Conservation (phyloP, 1,140 invertebrate genomes). For the Magallana angulata region DNA sequence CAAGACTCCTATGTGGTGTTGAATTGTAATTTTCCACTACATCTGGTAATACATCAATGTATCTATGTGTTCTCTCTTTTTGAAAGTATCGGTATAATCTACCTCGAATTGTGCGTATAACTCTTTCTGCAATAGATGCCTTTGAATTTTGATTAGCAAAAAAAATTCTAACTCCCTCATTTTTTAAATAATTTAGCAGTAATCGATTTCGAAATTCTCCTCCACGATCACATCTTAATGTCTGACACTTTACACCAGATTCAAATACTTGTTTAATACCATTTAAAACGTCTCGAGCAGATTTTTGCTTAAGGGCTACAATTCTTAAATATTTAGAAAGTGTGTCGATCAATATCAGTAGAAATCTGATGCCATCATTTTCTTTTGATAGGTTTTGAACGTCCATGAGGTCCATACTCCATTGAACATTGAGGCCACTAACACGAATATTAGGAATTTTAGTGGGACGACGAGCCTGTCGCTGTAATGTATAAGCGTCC, state of each 20-base stretch:
- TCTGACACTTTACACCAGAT: background rate
- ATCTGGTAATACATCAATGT: slow-evolving; percentile 41
- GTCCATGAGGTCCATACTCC: slow-evolving; percentile 26
- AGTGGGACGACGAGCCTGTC: background rate
- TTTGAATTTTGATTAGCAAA: background rate
- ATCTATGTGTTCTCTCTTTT: slow-evolving; percentile 40
- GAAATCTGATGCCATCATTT: slow-evolving; percentile 35
- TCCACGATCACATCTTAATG: background rate
- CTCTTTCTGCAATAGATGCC: slow-evolving; percentile 45
- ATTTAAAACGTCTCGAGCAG: background rate
- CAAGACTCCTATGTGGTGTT: slow-evolving; percentile 40
- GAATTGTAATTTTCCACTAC: slow-evolving; percentile 49
- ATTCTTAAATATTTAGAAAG: slow-evolving; percentile 11
- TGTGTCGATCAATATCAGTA: slow-evolving; percentile 34
- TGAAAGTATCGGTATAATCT: slow-evolving; percentile 45
- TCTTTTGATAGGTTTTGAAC: slow-evolving; percentile 24
- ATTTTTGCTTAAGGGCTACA: background rate
- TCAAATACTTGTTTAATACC: background rate
- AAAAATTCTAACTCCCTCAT: no score
- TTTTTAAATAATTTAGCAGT: no score
- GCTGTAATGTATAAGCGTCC: background rate
- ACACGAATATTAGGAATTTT: background rate
- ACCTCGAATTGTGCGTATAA: slow-evolving; percentile 37
- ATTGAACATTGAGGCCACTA: slow-evolving; percentile 22
- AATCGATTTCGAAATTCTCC: background rate